These are phyloP conservation scores for Andrena cerasifolii DNA, from an alignment of 1,140 invertebrate genomes.

Conservation along the genomic window DNA sequence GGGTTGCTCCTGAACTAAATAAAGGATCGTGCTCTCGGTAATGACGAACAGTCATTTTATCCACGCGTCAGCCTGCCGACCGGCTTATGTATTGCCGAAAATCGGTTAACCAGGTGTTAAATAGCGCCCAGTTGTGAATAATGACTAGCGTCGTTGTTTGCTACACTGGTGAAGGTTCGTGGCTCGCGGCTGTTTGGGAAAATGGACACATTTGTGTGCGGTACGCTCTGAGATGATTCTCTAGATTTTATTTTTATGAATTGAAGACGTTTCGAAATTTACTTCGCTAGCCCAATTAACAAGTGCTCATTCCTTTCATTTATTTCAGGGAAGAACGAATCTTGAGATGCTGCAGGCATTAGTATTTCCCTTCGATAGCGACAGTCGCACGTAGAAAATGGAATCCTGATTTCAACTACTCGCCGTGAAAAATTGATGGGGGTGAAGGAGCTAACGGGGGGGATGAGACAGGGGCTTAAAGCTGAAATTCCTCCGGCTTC, in stretches of 20 bases:
- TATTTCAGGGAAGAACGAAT: neutral
- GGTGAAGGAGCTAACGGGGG: neutral
- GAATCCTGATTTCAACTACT: conserved; percentile 58
- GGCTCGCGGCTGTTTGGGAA: no score
- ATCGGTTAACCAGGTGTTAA: neutral
- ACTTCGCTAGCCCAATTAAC: conserved; percentile 47
- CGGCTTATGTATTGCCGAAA: conserved; percentile 1
- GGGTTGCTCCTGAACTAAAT: conserved; percentile 31
- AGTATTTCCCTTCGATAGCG: conserved; percentile 5
- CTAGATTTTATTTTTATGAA: neutral
- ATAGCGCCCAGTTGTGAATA: no score
- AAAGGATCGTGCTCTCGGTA: conserved; percentile 44
- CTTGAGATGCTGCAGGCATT: neutral
- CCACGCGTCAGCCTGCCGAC: conserved; percentile 24
- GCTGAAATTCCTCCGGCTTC: conserved; percentile 16
- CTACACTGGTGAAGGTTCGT: no score
- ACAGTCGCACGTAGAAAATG: conserved; percentile 24
- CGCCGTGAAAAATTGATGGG: conserved; percentile 33
- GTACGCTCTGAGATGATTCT: neutral
- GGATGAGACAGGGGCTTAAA: neutral
- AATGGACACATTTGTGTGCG: conserved; percentile 19
- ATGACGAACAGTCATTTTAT: conserved; percentile 41
- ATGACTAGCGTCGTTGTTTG: no score
- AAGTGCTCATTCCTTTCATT: no score
- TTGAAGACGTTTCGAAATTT: conserved; percentile 16